Conservation (phyloP, 2,113 vertebrate genomes). For the Gallinago media region DNA sequence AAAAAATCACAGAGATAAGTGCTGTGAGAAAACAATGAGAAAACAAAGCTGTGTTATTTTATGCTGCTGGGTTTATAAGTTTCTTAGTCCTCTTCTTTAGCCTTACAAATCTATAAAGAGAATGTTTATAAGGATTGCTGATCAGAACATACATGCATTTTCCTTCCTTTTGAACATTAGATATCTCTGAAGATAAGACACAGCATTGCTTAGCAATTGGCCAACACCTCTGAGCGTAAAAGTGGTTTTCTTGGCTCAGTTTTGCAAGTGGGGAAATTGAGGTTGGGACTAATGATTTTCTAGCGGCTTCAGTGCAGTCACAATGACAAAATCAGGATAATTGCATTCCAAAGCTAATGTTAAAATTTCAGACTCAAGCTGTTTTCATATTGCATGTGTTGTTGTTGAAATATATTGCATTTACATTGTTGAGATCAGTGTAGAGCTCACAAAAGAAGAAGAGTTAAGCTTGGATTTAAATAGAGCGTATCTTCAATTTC, state of each 20-base stretch:
- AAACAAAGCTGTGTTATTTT: background rate
- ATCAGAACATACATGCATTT: background rate
- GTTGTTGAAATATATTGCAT: background rate
- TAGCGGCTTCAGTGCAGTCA: background rate
- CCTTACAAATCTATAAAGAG: background rate
- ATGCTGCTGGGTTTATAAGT: background rate
- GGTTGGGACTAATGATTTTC: background rate
- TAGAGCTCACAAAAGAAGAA: background rate
- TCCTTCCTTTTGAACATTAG: background rate
- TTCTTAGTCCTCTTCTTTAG: background rate
- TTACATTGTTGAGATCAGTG: background rate
- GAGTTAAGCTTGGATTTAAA: slow-evolving; percentile 62
- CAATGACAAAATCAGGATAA: background rate
- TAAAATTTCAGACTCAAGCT: background rate
- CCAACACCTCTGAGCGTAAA: background rate
- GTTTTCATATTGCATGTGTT: background rate
- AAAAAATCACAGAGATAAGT: background rate
- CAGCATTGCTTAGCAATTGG: background rate
- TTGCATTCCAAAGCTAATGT: background rate
- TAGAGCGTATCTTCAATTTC: slow-evolving; percentile 61
- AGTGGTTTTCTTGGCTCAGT: background rate
- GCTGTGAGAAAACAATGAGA: background rate
- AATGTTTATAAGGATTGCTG: background rate
- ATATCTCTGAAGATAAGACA: background rate
- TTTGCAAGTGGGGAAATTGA: background rate